These are phyloP conservation scores for Tenthredo amoena DNA, from an alignment of 2,888 invertebrate species.

Conservation along the genomic window DNA sequence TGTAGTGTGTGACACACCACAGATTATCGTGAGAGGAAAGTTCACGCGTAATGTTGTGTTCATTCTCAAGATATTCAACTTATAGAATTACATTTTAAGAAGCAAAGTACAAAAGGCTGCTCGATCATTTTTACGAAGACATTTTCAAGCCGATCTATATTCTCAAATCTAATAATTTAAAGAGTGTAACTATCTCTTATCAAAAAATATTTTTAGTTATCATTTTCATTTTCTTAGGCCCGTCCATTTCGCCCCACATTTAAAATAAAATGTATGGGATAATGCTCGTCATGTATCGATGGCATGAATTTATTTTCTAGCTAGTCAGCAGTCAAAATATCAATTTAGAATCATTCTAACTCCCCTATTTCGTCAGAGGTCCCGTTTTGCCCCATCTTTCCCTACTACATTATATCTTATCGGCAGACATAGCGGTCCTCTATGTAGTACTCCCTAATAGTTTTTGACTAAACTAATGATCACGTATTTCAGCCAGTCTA, in stretches of 20 bases:
- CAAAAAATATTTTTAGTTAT: not conserved
- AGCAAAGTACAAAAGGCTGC: slow-evolving; percentile 2
- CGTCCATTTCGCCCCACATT: not conserved
- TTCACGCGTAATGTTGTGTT: not conserved
- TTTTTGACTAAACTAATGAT: not conserved
- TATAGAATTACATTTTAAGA: not conserved
- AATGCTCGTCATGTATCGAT: not conserved
- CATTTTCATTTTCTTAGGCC: not conserved
- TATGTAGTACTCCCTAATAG: not conserved
- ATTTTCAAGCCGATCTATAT: not conserved
- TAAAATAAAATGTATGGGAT: not conserved
- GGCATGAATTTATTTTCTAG: not conserved
- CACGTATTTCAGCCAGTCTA: not conserved
- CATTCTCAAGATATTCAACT: not conserved
- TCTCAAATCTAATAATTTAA: not conserved
- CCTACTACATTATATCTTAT: not conserved
- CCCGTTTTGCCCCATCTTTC: not conserved
- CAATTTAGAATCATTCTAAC: not conserved
- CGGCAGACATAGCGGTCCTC: not conserved
- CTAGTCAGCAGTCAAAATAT: not conserved
- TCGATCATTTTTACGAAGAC: not conserved
- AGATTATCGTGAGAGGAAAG: not conserved
- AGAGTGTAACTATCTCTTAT: not conserved
- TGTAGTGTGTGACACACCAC: not conserved
- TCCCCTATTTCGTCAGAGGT: not conserved